Evolutionary conservation across 1,140 invertebrate genomes (phyloP), one percentile per base, ranked within the genome.

Genomic region (Drosophila truncata): DNA sequence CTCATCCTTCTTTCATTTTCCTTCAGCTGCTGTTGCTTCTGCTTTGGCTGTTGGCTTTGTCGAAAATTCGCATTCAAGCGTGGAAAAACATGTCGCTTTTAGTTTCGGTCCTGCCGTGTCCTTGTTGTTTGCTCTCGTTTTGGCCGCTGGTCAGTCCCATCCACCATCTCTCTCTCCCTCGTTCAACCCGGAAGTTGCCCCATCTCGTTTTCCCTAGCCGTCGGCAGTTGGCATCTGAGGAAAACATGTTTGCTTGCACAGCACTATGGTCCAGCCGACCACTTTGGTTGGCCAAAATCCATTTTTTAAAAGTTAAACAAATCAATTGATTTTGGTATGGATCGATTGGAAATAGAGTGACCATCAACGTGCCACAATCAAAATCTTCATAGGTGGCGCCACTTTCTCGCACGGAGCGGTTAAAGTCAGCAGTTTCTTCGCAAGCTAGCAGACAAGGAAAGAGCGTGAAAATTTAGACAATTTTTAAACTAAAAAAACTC

Each of bases 11-110:
- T 49, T 54, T n/a, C 16, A 8, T 55, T 31, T 14, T 54, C 14
- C 27, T 31, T 18, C 50, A 29, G 44, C 39, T 55, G 64, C 44
- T 60, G 39, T 44, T 80, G 49, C 65, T 74, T 62, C 37, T 82
- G 60, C 42, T 59, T 46, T 35, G 39, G 74, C 57, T 71, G 76
- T 79, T 78, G 81, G 73, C 79, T 72, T 76, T 37, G 14, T 54
- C 61, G 10, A 16, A 70, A 78, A 80, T 64, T 74, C 61, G 84
- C 83, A 87, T 82, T 74, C 47, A 61, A 77, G 80, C 83, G 77
- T 87, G 61, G 80, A 87, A 87, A 87, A 87, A 87, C 83, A 87
- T 87, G 83, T 58, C 80, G 83, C 84, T 87, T 87, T 87, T 87
- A 87, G 84, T 87, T 87, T 88, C 66, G 77, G 65, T 79, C 62